Base-by-base conservation (phyloP, 2,113 vertebrate species). In the Charadrius vociferus region DNA sequence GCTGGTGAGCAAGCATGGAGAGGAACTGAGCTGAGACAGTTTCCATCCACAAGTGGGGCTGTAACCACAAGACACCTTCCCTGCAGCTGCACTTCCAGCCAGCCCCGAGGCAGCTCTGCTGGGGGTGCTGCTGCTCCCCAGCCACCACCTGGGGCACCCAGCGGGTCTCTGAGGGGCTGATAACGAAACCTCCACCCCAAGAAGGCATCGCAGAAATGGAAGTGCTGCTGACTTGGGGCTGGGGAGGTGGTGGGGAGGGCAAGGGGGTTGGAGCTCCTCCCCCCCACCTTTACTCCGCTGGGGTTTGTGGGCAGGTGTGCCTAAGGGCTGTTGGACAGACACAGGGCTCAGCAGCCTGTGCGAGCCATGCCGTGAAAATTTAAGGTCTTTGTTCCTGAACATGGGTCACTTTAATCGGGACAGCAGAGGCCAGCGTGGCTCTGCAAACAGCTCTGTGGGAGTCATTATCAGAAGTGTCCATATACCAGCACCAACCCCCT, bases 1-100 rank as follows among this genome's bases (percentile, higher is more conserved):
- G 8, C 4, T 17, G 37, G 32, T 9, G 18, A 58, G 26, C 37
- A 82, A 68, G n/a, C 34, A 30, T 3, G 7, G 50, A 0, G 0
- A 92, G 37, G n/a, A 94, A 50, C 30, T 9, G 32, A 70, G 32
- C 55, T 1, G 6, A 75, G 41, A 67, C 12, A 34, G 56, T 55
- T 86, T 81, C 53, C 45, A n/a, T 73, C 45, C 50, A 73, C 0
- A 0, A 82, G 24, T 19, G 77, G 30, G 11, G 21, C 14, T 53
- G 72, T 37, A 73, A 49, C 49, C 24, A 53, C 24, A 88, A 74
- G 39, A 58, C 15, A 27, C 37, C 36, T 79, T 92, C 34, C 43
- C 55, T 23, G n/a, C 53, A 65, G 47, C 71, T 58, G 36, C 30
- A 30, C 15, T 82, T 85, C 36, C 47, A 86, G 26, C 43, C 7